These are phyloP conservation scores for Aphrophora alni DNA, from an alignment of 2,888 invertebrate genomes.

Conservation along the genomic window DNA sequence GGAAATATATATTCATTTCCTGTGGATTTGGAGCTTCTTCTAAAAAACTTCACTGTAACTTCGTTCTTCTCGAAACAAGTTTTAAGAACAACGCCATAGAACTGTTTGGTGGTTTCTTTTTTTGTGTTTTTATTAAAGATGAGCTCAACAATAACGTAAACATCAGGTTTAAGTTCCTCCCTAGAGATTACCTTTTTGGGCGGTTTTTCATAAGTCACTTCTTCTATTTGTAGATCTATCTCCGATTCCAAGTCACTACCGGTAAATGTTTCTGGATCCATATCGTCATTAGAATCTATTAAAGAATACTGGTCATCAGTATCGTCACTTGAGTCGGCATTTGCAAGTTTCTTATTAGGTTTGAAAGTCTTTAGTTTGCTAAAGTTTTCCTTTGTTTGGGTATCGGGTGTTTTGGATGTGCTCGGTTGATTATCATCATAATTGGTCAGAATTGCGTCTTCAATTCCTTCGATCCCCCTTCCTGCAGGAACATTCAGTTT, in stretches of 20 bases:
- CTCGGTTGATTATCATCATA: neutral
- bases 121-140: slow-evolving; percentile 18
- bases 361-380: slow-evolving; percentile 10
- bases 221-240: slow-evolving; percentile 16
- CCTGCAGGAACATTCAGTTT: too few species aligned
- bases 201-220: neutral
- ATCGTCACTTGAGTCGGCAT: neutral
- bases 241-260: slow-evolving; percentile 16
- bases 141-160: slow-evolving; percentile 23
- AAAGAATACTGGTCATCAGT: slow-evolving; percentile 13
- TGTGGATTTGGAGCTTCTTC: neutral
- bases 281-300: neutral
- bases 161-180: slow-evolving; percentile 10
- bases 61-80: slow-evolving; percentile 19
- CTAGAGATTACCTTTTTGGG: neutral
- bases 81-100: slow-evolving; percentile 20
- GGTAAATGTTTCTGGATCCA: slow-evolving; percentile 23
- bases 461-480: neutral
- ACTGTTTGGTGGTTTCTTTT: too few species aligned
- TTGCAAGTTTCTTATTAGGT: slow-evolving; percentile 2
- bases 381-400: neutral
- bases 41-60: neutral
- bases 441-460: neutral
- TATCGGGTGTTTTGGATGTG: neutral
- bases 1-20: slow-evolving; percentile 6